phyloP scores from a whole-genome alignment of 2,888 invertebrate species.

The Ichneumon xanthorius region DNA sequence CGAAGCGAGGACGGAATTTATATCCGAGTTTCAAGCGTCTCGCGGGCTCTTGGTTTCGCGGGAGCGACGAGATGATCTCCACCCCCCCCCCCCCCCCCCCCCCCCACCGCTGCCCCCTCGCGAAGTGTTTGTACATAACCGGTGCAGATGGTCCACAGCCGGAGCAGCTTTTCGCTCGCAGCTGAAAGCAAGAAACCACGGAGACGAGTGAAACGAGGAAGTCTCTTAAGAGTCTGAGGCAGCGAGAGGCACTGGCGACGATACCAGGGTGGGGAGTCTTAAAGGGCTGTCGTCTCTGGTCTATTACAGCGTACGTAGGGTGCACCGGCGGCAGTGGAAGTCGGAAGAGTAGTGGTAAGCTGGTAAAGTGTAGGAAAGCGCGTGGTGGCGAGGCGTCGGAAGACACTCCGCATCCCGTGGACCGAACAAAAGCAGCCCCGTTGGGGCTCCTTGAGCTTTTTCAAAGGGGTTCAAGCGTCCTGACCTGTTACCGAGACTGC shows the following conservation, averaged over 20 bases:
- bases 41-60: background rate
- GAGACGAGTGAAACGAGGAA: conserved; percentile 33
- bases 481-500: conserved; percentile 48
- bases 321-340: background rate
- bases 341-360: background rate
- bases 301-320: conserved; percentile 42
- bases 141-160: conserved; percentile 26
- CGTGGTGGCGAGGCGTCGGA: conserved; percentile 44
- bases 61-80: conserved; percentile 9
- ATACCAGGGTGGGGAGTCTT: conserved; percentile 24
- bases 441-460: conserved; percentile 39
- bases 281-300: conserved; percentile 52
- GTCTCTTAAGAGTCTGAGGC: conserved; percentile 57
- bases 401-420: conserved; percentile 45
- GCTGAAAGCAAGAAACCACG: conserved; percentile 13
- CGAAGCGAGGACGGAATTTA: conserved; percentile 15
- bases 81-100: too few species aligned
- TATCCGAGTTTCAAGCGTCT: conserved; percentile 37
- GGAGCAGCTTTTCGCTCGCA: conserved; percentile 18
- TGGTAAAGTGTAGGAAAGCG: conserved; percentile 13
- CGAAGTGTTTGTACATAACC: conserved; percentile 33
- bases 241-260: conserved; percentile 43
- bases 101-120: too few species aligned
- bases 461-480: conserved; percentile 41
- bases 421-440: conserved; percentile 58